Conservation (phyloP, 2,113 vertebrate genomes). For the Merops nubicus region DNA sequence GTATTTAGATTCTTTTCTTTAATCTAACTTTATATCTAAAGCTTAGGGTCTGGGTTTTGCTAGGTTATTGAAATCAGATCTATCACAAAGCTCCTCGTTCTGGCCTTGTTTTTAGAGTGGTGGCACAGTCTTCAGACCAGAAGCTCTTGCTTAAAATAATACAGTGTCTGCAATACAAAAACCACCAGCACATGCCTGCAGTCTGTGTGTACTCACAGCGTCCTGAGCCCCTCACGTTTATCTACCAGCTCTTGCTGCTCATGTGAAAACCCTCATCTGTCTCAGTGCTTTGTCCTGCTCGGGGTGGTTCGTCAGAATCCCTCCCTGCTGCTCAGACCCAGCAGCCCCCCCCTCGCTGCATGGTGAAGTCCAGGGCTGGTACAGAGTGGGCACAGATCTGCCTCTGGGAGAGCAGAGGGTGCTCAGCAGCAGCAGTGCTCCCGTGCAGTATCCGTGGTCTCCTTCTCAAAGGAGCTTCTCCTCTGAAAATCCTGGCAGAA, state of each 20-base stretch:
- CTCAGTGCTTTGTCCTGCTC: background rate
- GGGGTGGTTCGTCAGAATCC: background rate
- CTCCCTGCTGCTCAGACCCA: background rate
- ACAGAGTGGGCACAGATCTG: background rate
- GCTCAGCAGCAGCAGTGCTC: rapidly evolving
- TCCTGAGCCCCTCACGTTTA: rapidly evolving
- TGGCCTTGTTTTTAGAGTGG: background rate
- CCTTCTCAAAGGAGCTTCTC: background rate
- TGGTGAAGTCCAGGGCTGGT: background rate
- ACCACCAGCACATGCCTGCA: no score
- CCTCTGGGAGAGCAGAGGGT: background rate
- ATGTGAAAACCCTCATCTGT: no score
- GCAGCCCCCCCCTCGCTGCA: background rate
- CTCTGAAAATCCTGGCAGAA: background rate
- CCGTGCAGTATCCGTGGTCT: rapidly evolving
- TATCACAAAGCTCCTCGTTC: background rate
- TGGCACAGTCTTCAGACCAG: background rate
- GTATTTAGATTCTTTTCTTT: background rate
- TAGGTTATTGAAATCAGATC: background rate
- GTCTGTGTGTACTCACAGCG: background rate
- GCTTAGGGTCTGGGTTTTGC: background rate
- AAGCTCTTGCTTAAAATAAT: background rate
- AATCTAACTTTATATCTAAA: background rate
- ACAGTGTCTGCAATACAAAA: background rate
- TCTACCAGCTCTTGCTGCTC: background rate